These are phyloP conservation scores for Pogona vitticeps DNA, from an alignment of 2,113 vertebrate genomes.

Conservation along the genomic window DNA sequence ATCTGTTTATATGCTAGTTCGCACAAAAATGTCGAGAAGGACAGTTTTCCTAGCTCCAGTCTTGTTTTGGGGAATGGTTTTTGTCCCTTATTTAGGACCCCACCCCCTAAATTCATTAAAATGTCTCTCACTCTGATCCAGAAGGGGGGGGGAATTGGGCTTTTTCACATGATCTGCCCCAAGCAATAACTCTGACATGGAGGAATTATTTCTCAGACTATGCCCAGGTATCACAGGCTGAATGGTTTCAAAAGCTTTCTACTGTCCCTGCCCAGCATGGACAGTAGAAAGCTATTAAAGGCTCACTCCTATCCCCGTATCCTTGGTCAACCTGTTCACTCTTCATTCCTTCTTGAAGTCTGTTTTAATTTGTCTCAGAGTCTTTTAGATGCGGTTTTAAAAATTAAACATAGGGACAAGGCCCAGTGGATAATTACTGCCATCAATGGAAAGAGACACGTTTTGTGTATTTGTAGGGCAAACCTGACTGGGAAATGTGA, in stretches of 20 bases:
- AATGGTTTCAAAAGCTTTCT: neutral
- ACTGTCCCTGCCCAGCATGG: no score
- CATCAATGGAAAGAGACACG: neutral
- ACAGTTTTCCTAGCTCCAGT: neutral
- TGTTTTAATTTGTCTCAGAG: neutral
- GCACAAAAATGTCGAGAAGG: neutral
- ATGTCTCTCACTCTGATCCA: neutral
- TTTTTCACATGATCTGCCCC: neutral
- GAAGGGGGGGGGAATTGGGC: neutral
- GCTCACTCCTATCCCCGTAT: neutral
- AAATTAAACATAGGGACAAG: neutral
- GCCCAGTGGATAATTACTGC: no score
- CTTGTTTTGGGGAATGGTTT: neutral
- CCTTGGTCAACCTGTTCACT: neutral
- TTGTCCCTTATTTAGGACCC: no score
- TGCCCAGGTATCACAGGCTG: neutral
- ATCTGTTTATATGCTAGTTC: neutral
- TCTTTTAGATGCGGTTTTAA: neutral
- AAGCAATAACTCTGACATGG: neutral
- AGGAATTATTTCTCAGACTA: neutral
- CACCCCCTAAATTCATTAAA: neutral
- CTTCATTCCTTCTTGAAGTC: neutral
- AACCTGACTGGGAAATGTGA: neutral
- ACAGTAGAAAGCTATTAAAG: neutral
- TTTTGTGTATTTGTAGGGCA: neutral